Evolutionary conservation across 2,113 vertebrate species (phyloP), one percentile per base, ranked within the genome.

Genomic region (Dryoscopus gambensis): DNA sequence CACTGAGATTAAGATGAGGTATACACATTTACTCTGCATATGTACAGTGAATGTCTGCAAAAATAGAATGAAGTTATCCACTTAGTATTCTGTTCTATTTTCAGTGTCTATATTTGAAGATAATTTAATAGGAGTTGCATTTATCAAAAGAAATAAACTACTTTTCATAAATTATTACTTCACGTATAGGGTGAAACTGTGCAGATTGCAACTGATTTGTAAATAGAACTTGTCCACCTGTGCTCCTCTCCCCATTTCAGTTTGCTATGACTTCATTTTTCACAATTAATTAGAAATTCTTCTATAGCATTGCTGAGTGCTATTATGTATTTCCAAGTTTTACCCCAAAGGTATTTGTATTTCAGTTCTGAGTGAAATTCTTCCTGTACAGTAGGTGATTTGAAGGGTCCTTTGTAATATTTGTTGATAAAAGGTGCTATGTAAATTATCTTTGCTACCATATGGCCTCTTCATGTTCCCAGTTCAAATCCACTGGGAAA

Each of bases 391-490:
- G 52, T 60, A 71, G 71, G 39, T 94, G 68, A 88, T 84, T 94
- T 94, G 88, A 64, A 93, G 85, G 44, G 85, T 71, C 60, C 71
- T 95, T 96, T 96, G 59, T 84, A 89, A 88, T 96, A 93, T 74
- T 93, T 91, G 62, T 59, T 73, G 93, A 88, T 94, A 90, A 92
- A 96, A 95, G 83, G 55, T 88, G 44, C 35, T 77, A 15, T 86
- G 83, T 95, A 92, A 88, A 95, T 96, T 90, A 86, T 80, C 68
- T 95, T 86, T 90, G 40, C 59, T 77, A 56, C 79, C 90, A 94
- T 93, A 93, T 78, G 87, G 82, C 71, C 75, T 88, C 77, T 92
- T 95, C 50, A 14, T 44, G 30, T 84, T 93, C 55, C 64, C 40
- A 70, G 2, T 85, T 91, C 47, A 74, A 92, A 90, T 74, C 95